Evolutionary conservation across 2,113 vertebrate genomes (phyloP).

Genomic region (Erythrolamprus reginae): DNA sequence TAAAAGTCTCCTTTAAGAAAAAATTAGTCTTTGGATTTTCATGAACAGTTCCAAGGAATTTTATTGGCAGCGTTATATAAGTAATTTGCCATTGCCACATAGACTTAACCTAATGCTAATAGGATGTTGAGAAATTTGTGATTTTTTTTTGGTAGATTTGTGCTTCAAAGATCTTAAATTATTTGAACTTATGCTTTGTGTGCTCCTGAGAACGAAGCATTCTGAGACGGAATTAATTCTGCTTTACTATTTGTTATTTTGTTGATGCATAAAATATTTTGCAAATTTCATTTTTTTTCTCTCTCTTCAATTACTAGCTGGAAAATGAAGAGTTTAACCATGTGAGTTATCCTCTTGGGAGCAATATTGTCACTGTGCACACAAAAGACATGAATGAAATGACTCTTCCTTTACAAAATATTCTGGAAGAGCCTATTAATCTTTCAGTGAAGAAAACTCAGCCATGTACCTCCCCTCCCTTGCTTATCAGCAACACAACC

Average conservation of each 20-base stretch:
- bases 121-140: neutral
- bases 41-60: neutral
- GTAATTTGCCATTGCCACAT: neutral
- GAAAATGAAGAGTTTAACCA: slow-evolving; percentile 64
- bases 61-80: neutral
- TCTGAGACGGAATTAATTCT: neutral
- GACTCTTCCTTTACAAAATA: slow-evolving; percentile 64
- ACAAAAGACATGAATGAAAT: slow-evolving; percentile 58
- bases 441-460: slow-evolving; percentile 71
- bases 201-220: neutral
- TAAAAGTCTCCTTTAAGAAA: neutral
- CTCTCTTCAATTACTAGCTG: slow-evolving; percentile 49
- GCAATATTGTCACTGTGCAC: slow-evolving; percentile 28
- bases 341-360: slow-evolving; percentile 51
- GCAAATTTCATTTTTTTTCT: neutral
- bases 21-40: neutral
- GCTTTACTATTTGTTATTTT: slow-evolving; percentile 1
- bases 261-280: neutral
- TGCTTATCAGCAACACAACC: slow-evolving; percentile 30
- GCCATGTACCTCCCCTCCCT: slow-evolving; percentile 31
- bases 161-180: neutral
- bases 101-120: neutral
- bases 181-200: neutral
- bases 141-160: neutral
- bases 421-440: slow-evolving; percentile 78